Evolutionary conservation across 2,113 vertebrate genomes (phyloP).

Genomic region (Aramus guarauna): DNA sequence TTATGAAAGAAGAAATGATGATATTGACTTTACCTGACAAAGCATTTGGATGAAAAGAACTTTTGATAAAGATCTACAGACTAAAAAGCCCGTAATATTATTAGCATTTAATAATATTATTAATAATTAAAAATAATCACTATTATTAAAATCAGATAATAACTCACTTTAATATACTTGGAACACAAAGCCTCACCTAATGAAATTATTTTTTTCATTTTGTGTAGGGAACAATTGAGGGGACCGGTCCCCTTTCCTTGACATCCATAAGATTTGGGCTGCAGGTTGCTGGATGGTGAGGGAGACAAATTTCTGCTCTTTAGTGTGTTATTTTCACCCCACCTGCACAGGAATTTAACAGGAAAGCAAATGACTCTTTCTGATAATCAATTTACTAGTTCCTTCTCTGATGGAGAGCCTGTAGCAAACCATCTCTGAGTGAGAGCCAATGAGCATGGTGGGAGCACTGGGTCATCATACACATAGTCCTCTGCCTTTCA

Average conservation of each 20-base stretch:
- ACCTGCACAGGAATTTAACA: not conserved
- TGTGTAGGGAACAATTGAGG: not conserved
- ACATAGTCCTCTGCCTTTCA: not conserved
- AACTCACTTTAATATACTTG: not conserved
- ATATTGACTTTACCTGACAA: not conserved
- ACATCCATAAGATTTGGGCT: not conserved
- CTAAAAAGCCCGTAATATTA: not conserved
- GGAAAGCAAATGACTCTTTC: not conserved
- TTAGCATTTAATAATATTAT: not conserved
- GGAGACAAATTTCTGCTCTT: not conserved
- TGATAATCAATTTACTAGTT: not conserved
- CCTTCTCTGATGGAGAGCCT: not conserved
- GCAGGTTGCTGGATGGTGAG: not conserved
- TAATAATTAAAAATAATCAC: not conserved
- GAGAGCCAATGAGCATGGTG: not conserved
- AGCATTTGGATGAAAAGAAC: not conserved
- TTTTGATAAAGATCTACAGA: not conserved
- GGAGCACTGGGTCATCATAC: not conserved
- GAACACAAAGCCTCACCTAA: not conserved
- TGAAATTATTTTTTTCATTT: rapidly evolving
- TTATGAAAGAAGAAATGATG: not conserved
- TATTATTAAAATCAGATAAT: not conserved
- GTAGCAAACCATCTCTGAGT: not conserved
- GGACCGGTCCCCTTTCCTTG: not conserved
- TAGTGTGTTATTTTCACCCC: not conserved